Conservation (phyloP, 53 echinoderm and acorn worm species). For the Stichopus horrens region DNA sequence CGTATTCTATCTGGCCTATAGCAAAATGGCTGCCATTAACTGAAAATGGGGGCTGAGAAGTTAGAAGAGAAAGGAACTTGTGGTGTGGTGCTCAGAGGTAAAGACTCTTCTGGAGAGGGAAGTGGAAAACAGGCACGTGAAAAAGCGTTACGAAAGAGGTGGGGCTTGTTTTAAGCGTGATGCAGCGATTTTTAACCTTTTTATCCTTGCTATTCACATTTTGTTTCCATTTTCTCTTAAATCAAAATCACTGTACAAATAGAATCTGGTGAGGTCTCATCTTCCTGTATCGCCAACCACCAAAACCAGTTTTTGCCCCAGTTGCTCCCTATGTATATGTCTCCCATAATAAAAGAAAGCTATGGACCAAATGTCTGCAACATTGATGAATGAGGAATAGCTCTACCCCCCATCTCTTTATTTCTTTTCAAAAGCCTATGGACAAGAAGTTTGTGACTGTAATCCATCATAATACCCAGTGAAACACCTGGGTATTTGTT, state of each 20-base stretch:
- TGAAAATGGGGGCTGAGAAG: neutral
- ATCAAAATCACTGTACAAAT: neutral
- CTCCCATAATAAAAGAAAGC: no score
- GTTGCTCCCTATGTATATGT: no score
- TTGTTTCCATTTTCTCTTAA: constrained; percentile 1
- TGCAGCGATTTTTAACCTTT: constrained; percentile 21
- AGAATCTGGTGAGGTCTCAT: no score
- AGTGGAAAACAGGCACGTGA: neutral
- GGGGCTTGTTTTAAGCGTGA: neutral
- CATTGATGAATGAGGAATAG: no score
- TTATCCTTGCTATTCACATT: constrained; percentile 26
- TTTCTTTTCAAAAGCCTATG: no score
- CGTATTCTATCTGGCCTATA: neutral
- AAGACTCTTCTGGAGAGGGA: neutral
- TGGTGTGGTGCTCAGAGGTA: neutral
- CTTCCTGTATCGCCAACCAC: no score
- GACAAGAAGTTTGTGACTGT: no score
- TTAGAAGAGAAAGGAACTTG: neutral
- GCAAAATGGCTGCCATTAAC: neutral
- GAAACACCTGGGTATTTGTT: no score
- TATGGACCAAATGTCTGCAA: no score
- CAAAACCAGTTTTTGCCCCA: no score
- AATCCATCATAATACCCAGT: no score
- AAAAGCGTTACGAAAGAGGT: neutral
- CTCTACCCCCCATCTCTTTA: no score